A percentile compares a stretch with the other conserved stretches of the same genome.
Conservation (phyloP, 2,888 invertebrate species). For the Mesoligia furuncula region DNA sequence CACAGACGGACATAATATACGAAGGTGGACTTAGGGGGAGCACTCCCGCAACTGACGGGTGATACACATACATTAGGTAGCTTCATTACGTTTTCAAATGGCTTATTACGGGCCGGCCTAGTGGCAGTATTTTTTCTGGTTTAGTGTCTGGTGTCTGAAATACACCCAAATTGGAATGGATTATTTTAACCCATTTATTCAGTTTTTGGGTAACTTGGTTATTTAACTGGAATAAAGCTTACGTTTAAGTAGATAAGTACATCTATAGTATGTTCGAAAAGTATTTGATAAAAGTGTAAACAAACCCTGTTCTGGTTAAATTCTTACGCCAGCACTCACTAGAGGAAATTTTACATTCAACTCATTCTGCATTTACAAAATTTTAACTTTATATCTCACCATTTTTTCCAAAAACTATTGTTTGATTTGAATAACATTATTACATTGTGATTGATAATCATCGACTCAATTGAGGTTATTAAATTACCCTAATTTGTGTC, state of each 20-base stretch:
- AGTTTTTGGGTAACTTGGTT: not conserved
- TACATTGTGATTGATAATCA: not conserved
- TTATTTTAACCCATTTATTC: not conserved
- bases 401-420: not conserved
- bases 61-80: conserved; percentile 28
- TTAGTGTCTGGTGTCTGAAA: not conserved
- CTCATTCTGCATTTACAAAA: not conserved
- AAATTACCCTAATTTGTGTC: not conserved
- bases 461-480: not conserved
- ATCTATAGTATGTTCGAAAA: not conserved
- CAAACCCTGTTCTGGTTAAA: not conserved
- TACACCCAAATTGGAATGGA: not conserved
- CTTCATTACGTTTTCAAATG: conserved; percentile 37
- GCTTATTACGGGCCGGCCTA: conserved; percentile 18
- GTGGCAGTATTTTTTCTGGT: not conserved
- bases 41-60: conserved; percentile 8
- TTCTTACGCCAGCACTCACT: not conserved
- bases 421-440: not conserved
- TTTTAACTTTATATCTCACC: not conserved
- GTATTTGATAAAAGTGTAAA: not conserved
- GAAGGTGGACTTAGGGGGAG: conserved; percentile 20
- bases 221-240: not conserved
- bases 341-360: not conserved
- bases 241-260: not conserved
- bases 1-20: conserved; percentile 10